Conservation (phyloP, 2,888 invertebrate genomes). For the Tipula unca region DNA sequence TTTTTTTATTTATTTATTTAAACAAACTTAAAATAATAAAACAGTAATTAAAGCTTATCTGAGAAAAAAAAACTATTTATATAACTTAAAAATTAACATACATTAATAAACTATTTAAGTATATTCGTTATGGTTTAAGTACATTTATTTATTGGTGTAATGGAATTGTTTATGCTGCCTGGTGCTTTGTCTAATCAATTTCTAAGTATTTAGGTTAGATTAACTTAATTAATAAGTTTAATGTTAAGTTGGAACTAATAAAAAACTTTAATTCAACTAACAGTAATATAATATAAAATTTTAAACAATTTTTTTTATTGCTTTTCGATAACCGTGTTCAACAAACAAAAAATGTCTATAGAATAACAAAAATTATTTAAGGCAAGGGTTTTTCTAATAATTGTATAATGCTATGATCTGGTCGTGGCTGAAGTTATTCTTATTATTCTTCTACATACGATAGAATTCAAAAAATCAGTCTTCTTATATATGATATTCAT, state of each 20-base stretch:
- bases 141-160: neutral
- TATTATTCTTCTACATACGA: neutral
- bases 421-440: neutral
- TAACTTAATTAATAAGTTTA: neutral
- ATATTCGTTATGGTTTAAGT: neutral
- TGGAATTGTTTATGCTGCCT: neutral
- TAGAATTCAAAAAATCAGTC: neutral
- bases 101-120: neutral
- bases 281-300: neutral
- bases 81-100: neutral
- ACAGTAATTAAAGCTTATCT: slow-evolving; percentile 14
- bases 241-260: neutral
- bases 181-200: neutral
- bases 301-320: neutral
- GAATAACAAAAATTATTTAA: neutral
- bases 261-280: neutral
- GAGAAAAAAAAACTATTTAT: neutral
- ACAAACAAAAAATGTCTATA: neutral
- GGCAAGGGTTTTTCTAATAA: neutral
- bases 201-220: neutral
- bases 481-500: neutral
- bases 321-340: neutral
- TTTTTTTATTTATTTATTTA: neutral
- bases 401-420: neutral
- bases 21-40: neutral